phyloP scores from a whole-genome alignment of 2,113 vertebrate species.

The Uria aalge region DNA sequence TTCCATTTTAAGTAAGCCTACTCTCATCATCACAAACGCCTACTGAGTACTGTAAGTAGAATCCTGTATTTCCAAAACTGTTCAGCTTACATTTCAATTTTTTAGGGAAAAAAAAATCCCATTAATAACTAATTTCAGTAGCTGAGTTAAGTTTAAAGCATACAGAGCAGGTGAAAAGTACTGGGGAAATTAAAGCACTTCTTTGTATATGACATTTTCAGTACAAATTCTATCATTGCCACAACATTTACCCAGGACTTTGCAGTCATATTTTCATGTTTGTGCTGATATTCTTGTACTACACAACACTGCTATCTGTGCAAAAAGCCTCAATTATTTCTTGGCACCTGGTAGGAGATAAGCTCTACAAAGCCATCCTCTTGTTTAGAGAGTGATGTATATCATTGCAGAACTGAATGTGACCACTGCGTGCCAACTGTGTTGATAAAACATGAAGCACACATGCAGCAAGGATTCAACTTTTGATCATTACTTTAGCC shows the following conservation, averaged over 20 bases:
- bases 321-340: background rate
- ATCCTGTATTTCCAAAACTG: background rate
- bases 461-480: background rate
- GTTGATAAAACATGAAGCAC: background rate
- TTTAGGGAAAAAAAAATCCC: accelerated
- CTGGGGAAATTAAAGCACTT: background rate
- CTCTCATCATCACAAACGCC: background rate
- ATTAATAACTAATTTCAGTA: background rate
- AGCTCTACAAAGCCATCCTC: background rate
- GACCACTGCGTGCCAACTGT: background rate
- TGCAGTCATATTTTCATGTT: background rate
- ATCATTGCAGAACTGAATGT: background rate
- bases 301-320: background rate
- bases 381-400: background rate
- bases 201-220: background rate
- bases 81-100: background rate
- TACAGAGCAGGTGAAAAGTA: background rate
- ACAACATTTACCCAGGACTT: background rate
- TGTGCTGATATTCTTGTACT: background rate
- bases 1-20: background rate
- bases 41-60: background rate
- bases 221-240: background rate
- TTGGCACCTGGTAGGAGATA: background rate
- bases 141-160: background rate
- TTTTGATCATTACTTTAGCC: background rate